Percentiles rank a stretch among this genome's conserved stretches.
These are phyloP conservation scores for Uloborus diversus DNA, from an alignment of 1,140 invertebrate species.

Conservation along the genomic window DNA sequence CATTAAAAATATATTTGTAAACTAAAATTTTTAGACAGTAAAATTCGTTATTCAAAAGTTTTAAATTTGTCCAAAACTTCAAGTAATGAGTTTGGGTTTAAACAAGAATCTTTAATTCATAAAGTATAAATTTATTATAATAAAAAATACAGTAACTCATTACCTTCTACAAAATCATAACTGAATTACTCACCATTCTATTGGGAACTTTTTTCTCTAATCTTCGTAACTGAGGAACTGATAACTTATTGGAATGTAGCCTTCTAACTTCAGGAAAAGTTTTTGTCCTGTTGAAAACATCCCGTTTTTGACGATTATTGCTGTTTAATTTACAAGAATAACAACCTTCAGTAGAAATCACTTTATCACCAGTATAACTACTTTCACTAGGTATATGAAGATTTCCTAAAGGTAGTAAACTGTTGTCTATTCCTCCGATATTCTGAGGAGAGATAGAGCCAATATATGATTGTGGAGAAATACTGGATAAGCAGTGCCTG, in stretches of 20 bases:
- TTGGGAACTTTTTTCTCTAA: conserved; percentile 25
- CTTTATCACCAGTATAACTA: conserved; percentile 73
- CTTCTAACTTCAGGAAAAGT: background rate
- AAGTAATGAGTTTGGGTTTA: background rate
- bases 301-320: conserved; percentile 37
- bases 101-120: too few relatives aligned
- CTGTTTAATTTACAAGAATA: conserved; percentile 83
- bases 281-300: background rate
- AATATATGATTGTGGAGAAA: conserved; percentile 68
- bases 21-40: too few relatives aligned
- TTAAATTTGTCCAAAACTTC: background rate
- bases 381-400: conserved; percentile 59
- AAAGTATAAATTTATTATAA: too few relatives aligned
- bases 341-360: conserved; percentile 87
- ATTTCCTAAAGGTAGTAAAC: conserved; percentile 7
- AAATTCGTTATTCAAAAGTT: background rate
- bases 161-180: too few relatives aligned
- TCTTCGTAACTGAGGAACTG: background rate
- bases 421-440: conserved; percentile 17
- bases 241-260: background rate
- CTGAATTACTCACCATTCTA: conserved; percentile 36
- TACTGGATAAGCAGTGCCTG: conserved; percentile 83
- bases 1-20: too few relatives aligned
- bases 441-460: background rate
- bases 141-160: too few relatives aligned